A percentile compares a stretch with the other conserved stretches of the same genome.
Conservation (phyloP, 1,140 invertebrate species). For the Bombus terrestris region DNA sequence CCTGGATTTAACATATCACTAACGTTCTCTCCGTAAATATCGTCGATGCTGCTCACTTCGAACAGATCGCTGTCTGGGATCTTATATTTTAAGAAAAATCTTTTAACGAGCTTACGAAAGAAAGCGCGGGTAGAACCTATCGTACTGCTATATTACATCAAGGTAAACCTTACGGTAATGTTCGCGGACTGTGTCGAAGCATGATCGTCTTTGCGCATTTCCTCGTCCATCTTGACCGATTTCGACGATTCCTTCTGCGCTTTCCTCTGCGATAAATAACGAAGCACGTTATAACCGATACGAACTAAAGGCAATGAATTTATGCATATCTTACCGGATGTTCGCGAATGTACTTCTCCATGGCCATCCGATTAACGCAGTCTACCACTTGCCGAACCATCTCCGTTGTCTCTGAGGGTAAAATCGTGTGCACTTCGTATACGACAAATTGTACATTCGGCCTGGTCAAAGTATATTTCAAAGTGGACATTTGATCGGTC, state of each 20-base stretch:
- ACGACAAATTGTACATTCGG: conserved; percentile 81
- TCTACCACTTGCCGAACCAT: conserved; percentile 78
- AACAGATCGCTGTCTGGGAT: conserved; percentile 89
- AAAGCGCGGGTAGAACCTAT: not conserved
- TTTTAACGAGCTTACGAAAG: not conserved
- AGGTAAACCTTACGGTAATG: conserved; percentile 39
- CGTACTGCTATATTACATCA: not conserved
- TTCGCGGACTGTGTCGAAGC: not conserved
- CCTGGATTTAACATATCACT: conserved; percentile 82
- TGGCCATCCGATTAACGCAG: conserved; percentile 78
- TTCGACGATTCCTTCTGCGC: not conserved
- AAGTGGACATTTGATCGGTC: conserved; percentile 73
- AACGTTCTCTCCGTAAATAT: conserved; percentile 69
- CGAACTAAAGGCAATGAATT: not conserved
- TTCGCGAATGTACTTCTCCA: conserved; percentile 77
- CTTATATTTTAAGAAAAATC: conserved; percentile 70
- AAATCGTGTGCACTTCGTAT: conserved; percentile 81
- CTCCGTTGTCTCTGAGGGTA: conserved; percentile 78
- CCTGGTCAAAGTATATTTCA: conserved; percentile 74
- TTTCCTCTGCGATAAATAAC: not conserved
- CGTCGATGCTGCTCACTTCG: conserved; percentile 79
- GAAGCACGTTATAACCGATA: not conserved
- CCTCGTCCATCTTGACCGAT: not conserved
- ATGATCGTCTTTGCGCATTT: not conserved
- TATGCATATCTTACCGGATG: conserved; percentile 56